These are phyloP conservation scores for Gila robusta DNA, from an alignment of 2,797 vertebrate species.

Conservation along the genomic window DNA sequence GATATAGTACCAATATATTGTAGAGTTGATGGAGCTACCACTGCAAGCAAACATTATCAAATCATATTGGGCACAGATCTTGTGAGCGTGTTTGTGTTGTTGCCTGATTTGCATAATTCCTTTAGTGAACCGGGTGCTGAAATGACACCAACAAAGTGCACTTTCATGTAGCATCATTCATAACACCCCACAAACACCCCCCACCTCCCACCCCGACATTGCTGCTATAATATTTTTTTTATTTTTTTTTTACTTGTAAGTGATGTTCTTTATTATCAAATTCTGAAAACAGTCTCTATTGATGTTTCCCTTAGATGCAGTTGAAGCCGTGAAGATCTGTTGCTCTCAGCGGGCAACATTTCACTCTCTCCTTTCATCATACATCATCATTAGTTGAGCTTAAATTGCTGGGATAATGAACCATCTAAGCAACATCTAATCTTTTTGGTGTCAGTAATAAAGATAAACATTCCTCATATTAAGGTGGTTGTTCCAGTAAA, in stretches of 20 bases:
- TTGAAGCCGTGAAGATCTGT: slow-evolving; percentile 10
- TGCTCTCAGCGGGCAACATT: slow-evolving; percentile 31
- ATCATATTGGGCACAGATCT: not conserved
- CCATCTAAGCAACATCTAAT: slow-evolving; percentile 46
- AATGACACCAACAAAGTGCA: slow-evolving; percentile 7
- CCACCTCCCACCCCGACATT: not conserved
- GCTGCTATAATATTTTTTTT: not conserved
- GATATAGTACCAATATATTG: not conserved
- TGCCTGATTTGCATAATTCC: slow-evolving; percentile 4
- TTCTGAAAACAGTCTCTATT: slow-evolving; percentile 2
- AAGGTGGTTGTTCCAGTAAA: slow-evolving; percentile 26
- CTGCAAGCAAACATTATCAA: not conserved
- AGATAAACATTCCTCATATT: slow-evolving; percentile 36
- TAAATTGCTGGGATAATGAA: slow-evolving; percentile 42
- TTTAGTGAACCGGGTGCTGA: slow-evolving; percentile 2
- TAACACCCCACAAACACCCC: not conserved
- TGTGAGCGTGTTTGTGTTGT: not conserved
- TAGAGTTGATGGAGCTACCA: not conserved
- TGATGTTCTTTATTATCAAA: slow-evolving; percentile 31
- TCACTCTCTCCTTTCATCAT: slow-evolving; percentile 40
- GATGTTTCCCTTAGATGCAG: slow-evolving; percentile 31
- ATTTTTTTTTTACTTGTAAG: slow-evolving; percentile 10
- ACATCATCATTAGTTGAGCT: slow-evolving; percentile 48
- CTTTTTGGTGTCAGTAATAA: slow-evolving; percentile 42
- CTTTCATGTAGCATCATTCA: slow-evolving; percentile 22